Evolutionary conservation across 2,797 vertebrate genomes (phyloP).

Genomic region (Chloroceryle inda): DNA sequence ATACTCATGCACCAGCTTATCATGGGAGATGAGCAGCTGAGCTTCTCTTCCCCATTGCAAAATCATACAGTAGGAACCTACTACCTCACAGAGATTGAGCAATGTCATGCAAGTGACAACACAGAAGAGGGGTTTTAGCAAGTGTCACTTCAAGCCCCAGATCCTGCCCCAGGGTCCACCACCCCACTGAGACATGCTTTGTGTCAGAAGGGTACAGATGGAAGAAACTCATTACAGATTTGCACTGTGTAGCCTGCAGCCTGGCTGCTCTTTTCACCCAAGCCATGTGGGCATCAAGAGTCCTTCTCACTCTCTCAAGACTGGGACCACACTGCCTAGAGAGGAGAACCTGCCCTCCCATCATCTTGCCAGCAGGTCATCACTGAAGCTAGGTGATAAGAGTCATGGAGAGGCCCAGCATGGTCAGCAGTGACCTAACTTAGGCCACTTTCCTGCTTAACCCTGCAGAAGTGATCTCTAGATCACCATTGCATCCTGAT

Average conservation of each 20-base stretch:
- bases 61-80: not conserved
- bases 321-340: not conserved
- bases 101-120: not conserved
- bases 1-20: not conserved
- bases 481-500: fast-evolving
- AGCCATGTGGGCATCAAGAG: not conserved
- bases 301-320: not conserved
- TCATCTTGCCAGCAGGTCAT: not conserved
- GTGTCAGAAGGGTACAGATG: not conserved
- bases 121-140: not conserved
- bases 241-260: not conserved
- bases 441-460: not conserved
- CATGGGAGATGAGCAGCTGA: not conserved
- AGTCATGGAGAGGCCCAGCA: not conserved
- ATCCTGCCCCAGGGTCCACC: not conserved
- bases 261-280: not conserved
- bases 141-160: not conserved
- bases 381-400: not conserved
- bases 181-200: not conserved
- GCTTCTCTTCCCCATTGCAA: not conserved
- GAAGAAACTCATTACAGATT: not conserved
- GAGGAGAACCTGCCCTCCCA: not conserved
- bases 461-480: not conserved
- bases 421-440: not conserved
- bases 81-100: not conserved